Percentiles rank a stretch among this genome's conserved stretches.
Conservation (phyloP, 2,797 vertebrate species). For the Sebastes minor region DNA sequence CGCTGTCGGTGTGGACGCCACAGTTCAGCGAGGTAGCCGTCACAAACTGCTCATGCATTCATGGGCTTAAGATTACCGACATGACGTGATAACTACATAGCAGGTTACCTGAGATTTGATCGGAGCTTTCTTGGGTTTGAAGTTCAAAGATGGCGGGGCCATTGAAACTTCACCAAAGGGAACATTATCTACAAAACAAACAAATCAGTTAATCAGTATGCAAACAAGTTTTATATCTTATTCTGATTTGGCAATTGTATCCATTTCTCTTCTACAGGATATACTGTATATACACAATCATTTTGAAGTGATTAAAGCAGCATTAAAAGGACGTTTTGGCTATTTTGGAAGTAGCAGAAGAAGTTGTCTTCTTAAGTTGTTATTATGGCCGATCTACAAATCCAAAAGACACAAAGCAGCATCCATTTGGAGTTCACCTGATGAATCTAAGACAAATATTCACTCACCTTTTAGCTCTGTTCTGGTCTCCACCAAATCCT, state of each 20-base stretch:
- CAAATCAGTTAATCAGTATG: neutral
- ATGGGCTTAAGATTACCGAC: neutral
- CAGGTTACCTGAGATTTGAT: slow-evolving; percentile 78
- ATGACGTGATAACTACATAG: neutral
- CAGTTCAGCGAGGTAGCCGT: too few relatives aligned
- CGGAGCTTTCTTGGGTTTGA: slow-evolving; percentile 82
- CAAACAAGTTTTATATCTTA: neutral
- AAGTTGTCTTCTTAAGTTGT: neutral
- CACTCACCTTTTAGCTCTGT: too few relatives aligned
- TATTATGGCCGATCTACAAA: neutral
- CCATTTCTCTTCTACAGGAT: neutral
- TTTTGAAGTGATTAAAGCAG: neutral
- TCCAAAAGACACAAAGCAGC: neutral
- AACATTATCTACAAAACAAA: slow-evolving; percentile 81
- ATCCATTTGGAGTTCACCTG: too few relatives aligned
- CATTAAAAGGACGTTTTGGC: neutral
- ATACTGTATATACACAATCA: neutral
- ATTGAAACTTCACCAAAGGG: slow-evolving; percentile 91
- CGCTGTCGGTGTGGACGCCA: too few relatives aligned
- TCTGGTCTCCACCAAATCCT: too few relatives aligned
- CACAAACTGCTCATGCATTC: too few relatives aligned
- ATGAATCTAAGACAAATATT: too few relatives aligned
- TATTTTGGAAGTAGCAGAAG: neutral
- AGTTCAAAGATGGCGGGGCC: slow-evolving; percentile 87
- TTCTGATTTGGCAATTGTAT: neutral